phyloP scores from a whole-genome alignment of 2,113 vertebrate species.

The Eira barbara region DNA sequence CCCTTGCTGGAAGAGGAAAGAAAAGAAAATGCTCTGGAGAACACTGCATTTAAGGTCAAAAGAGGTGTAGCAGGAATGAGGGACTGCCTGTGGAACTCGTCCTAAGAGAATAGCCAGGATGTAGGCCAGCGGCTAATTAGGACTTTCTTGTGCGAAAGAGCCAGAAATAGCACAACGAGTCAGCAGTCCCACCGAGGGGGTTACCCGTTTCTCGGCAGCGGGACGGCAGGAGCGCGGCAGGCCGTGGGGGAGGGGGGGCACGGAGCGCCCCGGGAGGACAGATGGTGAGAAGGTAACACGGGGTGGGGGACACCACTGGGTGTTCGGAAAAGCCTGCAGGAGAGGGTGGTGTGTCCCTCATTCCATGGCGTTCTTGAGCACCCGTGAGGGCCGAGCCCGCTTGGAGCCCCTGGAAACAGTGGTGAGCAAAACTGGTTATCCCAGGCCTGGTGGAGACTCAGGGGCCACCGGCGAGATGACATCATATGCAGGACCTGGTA shows the following conservation, averaged over 20 bases:
- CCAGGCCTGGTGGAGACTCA: neutral
- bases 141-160: rapidly evolving
- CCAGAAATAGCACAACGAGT: too few relatives aligned
- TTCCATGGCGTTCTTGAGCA: rapidly evolving
- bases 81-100: too few relatives aligned
- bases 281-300: rapidly evolving
- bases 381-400: rapidly evolving
- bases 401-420: too few relatives aligned
- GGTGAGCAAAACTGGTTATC: rapidly evolving
- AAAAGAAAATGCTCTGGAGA: neutral
- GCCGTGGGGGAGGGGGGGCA: neutral
- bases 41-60: too few relatives aligned
- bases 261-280: neutral
- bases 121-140: rapidly evolving
- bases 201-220: too few relatives aligned
- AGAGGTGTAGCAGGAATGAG: rapidly evolving
- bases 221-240: rapidly evolving
- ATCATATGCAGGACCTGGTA: neutral
- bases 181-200: rapidly evolving
- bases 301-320: rapidly evolving
- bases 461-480: neutral
- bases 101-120: neutral
- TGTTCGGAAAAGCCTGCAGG: neutral
- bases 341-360: rapidly evolving
- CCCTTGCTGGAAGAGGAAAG: neutral